Conservation (phyloP, 2,797 vertebrate species). For the Carapus acus region DNA sequence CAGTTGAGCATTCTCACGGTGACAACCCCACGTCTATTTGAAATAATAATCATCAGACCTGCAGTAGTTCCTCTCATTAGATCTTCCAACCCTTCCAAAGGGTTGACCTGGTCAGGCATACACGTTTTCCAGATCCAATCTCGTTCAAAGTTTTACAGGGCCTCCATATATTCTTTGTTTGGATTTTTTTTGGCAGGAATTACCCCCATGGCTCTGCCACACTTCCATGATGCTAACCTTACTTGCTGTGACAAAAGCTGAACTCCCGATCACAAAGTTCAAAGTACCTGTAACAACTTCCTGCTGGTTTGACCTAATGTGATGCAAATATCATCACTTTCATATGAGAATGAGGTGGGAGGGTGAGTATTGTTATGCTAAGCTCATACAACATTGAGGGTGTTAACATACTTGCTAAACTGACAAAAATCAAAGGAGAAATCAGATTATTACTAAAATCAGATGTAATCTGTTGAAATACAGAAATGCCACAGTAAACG, state of each 20-base stretch:
- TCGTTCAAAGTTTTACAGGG: slow-evolving; percentile 40
- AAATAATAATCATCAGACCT: too few species aligned
- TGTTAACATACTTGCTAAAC: too few species aligned
- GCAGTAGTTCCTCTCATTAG: slow-evolving; percentile 20
- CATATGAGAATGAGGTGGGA: slow-evolving; percentile 17
- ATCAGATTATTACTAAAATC: too few species aligned
- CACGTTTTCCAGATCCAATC: slow-evolving; percentile 37
- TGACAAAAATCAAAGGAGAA: too few species aligned
- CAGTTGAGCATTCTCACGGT: too few species aligned
- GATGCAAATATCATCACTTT: slow-evolving; percentile 23
- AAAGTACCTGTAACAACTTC: slow-evolving; percentile 42
- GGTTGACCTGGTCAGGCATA: slow-evolving; percentile 42
- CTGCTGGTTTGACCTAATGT: slow-evolving; percentile 37
- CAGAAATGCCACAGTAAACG: too few species aligned
- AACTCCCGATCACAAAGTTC: slow-evolving; percentile 31
- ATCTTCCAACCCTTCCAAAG: slow-evolving; percentile 50
- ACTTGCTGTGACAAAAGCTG: slow-evolving; percentile 20
- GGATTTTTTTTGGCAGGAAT: slow-evolving; percentile 11
- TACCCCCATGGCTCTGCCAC: slow-evolving; percentile 21
- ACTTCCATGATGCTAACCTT: slow-evolving; percentile 19
- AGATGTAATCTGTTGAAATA: too few species aligned
- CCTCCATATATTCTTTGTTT: slow-evolving; percentile 22
- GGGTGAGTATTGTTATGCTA: too few species aligned
- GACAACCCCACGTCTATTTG: too few species aligned
- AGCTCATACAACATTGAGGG: too few species aligned